A percentile compares a stretch with the other conserved stretches of the same genome.
phyloP scores from a whole-genome alignment of 23 tunicate genomes.

The Botrylloides violaceus region DNA sequence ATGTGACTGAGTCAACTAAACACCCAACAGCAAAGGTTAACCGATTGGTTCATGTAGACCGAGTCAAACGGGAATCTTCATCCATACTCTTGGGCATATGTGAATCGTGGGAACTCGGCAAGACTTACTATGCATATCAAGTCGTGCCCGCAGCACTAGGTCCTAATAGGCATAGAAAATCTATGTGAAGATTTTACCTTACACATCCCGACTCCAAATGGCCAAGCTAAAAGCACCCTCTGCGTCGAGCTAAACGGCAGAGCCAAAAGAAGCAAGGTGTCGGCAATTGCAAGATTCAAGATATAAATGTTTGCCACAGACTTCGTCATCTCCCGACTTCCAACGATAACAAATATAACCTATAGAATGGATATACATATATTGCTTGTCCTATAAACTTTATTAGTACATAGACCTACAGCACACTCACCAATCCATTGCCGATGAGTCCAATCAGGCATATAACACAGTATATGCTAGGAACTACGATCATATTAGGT shows the following conservation, averaged over 20 bases:
- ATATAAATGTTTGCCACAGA: constrained; percentile 90
- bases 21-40: too few relatives aligned
- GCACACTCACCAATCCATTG: constrained; percentile 52
- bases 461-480: constrained; percentile 44
- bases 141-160: too few relatives aligned
- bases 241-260: constrained; percentile 82
- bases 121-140: too few relatives aligned
- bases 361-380: constrained; percentile 2
- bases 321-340: constrained; percentile 86
- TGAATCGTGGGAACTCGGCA: too few relatives aligned
- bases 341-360: constrained; percentile 89
- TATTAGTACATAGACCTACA: neutral
- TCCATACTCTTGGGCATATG: too few relatives aligned
- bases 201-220: constrained; percentile 92
- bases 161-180: too few relatives aligned
- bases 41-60: too few relatives aligned
- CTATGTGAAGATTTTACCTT: constrained; percentile 47
- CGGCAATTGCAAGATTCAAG: constrained; percentile 81
- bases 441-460: constrained; percentile 57
- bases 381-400: neutral
- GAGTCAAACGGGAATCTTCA: too few relatives aligned
- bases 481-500: constrained; percentile 47
- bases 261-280: constrained; percentile 59
- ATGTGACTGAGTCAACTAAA: too few relatives aligned
- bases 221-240: constrained; percentile 63